phyloP scores from a whole-genome alignment of 2,888 invertebrate genomes.

The Eristalis arbustorum region DNA sequence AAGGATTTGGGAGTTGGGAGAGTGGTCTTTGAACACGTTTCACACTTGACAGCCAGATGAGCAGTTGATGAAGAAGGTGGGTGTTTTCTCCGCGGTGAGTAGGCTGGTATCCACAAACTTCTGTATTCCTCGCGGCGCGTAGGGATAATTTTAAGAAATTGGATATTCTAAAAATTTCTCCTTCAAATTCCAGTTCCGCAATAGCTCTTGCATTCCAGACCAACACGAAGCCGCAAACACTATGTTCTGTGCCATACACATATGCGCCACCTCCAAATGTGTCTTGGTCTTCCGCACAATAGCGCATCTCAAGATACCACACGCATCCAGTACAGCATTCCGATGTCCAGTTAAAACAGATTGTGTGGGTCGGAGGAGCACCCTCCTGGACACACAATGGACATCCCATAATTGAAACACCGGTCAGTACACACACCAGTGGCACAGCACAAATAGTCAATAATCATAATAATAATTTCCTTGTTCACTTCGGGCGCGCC shows the following conservation, averaged over 20 bases:
- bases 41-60: too few relatives aligned
- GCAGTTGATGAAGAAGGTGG: too few relatives aligned
- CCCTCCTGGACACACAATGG: constrained; percentile 34
- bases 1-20: too few relatives aligned
- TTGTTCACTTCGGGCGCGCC: constrained; percentile 44
- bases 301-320: constrained; percentile 39
- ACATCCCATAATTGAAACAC: constrained; percentile 60
- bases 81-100: too few relatives aligned
- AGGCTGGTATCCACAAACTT: too few relatives aligned
- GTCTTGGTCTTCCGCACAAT: constrained; percentile 23
- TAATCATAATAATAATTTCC: constrained; percentile 69
- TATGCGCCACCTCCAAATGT: constrained; percentile 49
- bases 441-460: constrained; percentile 59
- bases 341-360: neutral
- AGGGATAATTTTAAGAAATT: too few relatives aligned
- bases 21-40: too few relatives aligned
- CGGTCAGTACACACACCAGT: neutral
- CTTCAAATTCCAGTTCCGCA: too few relatives aligned
- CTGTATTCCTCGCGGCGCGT: too few relatives aligned
- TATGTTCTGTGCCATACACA: neutral
- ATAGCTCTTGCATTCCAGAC: neutral
- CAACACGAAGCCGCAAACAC: neutral
- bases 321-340: neutral
- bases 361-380: constrained; percentile 56
- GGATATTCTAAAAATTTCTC: too few relatives aligned